Evolutionary conservation across 2,888 invertebrate species (phyloP).

Genomic region (Cephus sareptanus): DNA sequence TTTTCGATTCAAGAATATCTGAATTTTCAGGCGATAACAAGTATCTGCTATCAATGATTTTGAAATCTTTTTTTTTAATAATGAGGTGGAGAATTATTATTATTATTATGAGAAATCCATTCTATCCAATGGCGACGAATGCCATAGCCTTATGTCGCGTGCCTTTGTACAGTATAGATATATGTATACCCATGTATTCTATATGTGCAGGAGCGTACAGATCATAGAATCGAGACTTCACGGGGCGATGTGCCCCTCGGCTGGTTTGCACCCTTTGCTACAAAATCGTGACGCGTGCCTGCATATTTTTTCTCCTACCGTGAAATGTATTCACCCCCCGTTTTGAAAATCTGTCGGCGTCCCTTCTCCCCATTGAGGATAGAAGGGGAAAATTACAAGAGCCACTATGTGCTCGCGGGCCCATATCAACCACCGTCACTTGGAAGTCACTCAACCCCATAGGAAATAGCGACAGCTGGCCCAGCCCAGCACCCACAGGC

Average conservation of each 20-base stretch:
- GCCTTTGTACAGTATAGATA: constrained; percentile 13
- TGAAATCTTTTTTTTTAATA: neutral
- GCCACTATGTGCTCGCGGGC: neutral
- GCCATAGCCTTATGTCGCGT: constrained; percentile 27
- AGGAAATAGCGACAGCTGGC: neutral
- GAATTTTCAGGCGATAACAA: too few species aligned
- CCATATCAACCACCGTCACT: constrained; percentile 7
- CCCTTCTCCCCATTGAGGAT: neutral
- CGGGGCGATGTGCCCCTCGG: neutral
- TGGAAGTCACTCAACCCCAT: constrained; percentile 1
- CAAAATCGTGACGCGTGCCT: constrained; percentile 34
- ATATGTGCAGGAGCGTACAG: constrained; percentile 8
- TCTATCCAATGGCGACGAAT: constrained; percentile 7
- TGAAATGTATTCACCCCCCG: constrained; percentile 6
- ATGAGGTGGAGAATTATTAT: neutral
- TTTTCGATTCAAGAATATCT: too few species aligned
- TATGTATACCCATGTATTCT: neutral
- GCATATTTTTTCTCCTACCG: constrained; percentile 18
- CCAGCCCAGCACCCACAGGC: neutral
- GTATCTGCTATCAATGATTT: too few species aligned
- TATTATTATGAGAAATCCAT: neutral
- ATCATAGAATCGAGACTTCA: neutral
- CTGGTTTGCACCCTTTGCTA: constrained; percentile 29
- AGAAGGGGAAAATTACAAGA: neutral
- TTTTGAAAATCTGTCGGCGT: constrained; percentile 1